phyloP scores from a whole-genome alignment of 2,797 vertebrate genomes.

The Onychomys arenicola region DNA sequence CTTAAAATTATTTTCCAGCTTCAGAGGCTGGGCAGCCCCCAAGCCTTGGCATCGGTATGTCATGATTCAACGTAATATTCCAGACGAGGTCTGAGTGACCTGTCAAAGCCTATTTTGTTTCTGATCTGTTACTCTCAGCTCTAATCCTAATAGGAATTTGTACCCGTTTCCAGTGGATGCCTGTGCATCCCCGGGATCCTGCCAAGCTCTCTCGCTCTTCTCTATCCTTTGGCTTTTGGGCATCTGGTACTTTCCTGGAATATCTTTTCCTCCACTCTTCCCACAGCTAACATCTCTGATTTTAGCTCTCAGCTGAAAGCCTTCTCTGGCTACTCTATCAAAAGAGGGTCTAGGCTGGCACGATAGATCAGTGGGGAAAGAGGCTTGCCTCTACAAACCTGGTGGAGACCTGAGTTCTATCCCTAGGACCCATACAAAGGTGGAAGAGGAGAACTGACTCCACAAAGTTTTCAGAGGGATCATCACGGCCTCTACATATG shows the following conservation, averaged over 20 bases:
- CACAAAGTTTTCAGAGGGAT: neutral
- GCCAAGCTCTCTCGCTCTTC: neutral
- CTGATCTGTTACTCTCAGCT: neutral
- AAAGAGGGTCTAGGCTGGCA: neutral
- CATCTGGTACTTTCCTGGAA: neutral
- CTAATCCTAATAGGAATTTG: neutral
- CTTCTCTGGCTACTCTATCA: neutral
- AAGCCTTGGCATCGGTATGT: neutral
- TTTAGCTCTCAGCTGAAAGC: neutral
- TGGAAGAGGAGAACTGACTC: neutral
- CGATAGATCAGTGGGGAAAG: neutral
- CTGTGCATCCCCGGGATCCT: neutral
- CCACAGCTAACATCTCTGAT: neutral
- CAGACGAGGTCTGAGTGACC: neutral
- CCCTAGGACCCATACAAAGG: neutral
- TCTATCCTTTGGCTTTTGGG: neutral
- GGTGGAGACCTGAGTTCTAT: neutral
- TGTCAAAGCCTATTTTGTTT: conserved; percentile 55
- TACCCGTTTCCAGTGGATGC: neutral
- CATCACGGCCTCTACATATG: neutral
- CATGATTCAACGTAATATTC: conserved; percentile 23
- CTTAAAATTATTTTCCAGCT: conserved; percentile 27
- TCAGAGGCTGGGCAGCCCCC: neutral
- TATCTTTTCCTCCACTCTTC: neutral
- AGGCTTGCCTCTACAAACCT: neutral